Evolutionary conservation across 2,797 vertebrate species (phyloP), one percentile per base, ranked within the genome.

Genomic region (Trematocara caparti): DNA sequence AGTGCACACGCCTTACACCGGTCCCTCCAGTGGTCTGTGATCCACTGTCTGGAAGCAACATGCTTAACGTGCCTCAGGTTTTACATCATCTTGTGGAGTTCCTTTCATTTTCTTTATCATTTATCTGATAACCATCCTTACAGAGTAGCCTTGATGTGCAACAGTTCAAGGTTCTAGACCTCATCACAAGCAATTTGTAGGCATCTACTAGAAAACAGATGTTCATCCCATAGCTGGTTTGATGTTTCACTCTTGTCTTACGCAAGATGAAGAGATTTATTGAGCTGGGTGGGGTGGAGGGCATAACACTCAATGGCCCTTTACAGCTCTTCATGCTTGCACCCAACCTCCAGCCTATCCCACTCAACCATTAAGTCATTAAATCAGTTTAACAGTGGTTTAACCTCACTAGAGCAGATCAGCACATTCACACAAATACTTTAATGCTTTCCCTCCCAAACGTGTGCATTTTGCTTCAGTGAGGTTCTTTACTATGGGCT

Each of bases 301-400:
- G 78, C 88, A 62, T 88, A 82, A 72, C 72, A 75, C 77, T 82
- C 77, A 32, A 2, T 72, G 79, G 81, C 64, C 81, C 30, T 87
- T 90, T 86, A 86, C 66, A 75, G 76, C 79, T 78, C 66, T 36
- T 77, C 36, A 80, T 66, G 72, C 83, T 86, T 88, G 78, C 69
- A 75, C 82, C 76, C 71, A 75, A 66, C 86, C 87, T 81, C 47
- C 45, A 79, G 79, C 55, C 47, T 80, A 73, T 19, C 50, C 43
- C 47, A 85, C 50, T 48, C 84, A 66, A 47, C 83, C 83, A 79
- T 90, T 77, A 71, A 92, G 73, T 36, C 77, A 83, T 84, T 90
- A 89, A 91, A 90, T 84, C 82, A 83, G 85, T 86, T 88, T 76
- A 84, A 78, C 81, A 30, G 78, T 82, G 57, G 80, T 49, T 78